Percentiles rank a stretch among this genome's conserved stretches.
Conservation (phyloP, 2,113 vertebrate species). For the Strigops habroptila region DNA sequence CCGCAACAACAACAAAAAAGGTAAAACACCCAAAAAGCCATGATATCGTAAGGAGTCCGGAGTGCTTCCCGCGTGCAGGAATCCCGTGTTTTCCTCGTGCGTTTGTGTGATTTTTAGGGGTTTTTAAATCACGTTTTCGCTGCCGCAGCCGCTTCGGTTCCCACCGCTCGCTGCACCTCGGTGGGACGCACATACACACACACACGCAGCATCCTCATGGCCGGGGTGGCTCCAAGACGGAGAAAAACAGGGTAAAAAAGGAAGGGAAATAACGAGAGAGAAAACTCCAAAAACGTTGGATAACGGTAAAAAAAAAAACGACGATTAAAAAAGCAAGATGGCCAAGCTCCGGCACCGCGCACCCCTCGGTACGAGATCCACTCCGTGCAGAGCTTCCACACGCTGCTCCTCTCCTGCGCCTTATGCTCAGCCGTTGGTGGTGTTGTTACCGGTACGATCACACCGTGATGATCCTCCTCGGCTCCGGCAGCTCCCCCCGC, state of each 20-base stretch:
- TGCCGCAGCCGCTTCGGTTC: neutral
- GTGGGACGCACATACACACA: neutral
- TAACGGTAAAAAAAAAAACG: fast-evolving
- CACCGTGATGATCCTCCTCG: neutral
- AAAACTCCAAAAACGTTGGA: neutral
- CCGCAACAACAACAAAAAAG: neutral
- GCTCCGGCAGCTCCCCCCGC: neutral
- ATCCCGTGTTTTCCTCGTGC: neutral
- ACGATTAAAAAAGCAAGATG: neutral
- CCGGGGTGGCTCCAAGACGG: neutral
- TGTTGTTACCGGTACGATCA: neutral
- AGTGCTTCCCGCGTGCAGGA: neutral
- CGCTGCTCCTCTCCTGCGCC: neutral
- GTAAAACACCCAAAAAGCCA: neutral
- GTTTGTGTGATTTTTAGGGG: neutral
- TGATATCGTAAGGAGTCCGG: neutral
- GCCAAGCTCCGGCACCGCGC: neutral
- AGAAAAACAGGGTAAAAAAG: neutral
- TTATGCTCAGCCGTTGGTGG: neutral
- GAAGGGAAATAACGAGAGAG: neutral
- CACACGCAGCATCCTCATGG: neutral
- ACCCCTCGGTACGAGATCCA: neutral
- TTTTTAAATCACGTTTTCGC: neutral
- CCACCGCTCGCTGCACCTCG: neutral
- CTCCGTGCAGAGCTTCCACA: neutral